Conservation (phyloP, 1,140 invertebrate genomes). For the Sycobia sp. region DNA sequence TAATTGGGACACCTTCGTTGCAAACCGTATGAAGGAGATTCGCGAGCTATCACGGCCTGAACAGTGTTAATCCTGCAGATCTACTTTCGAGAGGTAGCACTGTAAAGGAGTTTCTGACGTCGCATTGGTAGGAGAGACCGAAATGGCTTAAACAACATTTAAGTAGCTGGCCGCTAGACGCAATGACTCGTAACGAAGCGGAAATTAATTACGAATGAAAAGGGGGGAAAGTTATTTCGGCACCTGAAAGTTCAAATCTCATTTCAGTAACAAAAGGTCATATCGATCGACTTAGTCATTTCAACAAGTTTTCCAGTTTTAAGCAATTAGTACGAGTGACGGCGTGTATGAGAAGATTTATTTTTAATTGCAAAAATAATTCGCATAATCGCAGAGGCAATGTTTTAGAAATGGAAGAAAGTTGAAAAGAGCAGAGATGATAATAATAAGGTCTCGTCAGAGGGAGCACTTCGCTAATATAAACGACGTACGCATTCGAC, state of each 20-base stretch:
- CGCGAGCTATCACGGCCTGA: neutral
- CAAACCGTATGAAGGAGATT: neutral
- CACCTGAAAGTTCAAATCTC: neutral
- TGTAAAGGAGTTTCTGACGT: slow-evolving; percentile 40
- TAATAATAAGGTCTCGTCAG: neutral
- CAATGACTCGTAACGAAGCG: slow-evolving; percentile 14
- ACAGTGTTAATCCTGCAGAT: neutral
- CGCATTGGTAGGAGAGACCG: slow-evolving; percentile 54
- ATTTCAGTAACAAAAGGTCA: neutral
- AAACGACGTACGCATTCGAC: neutral
- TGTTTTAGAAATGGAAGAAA: neutral
- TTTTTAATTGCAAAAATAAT: neutral
- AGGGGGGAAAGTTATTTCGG: neutral
- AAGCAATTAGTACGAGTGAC: neutral
- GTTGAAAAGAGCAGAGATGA: neutral
- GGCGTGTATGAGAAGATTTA: neutral
- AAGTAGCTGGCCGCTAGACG: slow-evolving; percentile 38
- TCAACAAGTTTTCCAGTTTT: neutral
- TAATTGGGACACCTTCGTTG: neutral
- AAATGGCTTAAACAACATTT: slow-evolving; percentile 37
- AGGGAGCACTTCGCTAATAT: neutral
- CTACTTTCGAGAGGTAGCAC: neutral
- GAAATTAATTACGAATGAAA: slow-evolving; percentile 20
- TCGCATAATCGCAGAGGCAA: neutral
- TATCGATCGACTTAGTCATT: neutral